Percentiles rank a stretch among this genome's conserved stretches.
phyloP scores from a whole-genome alignment of 2,797 vertebrate species.

The Bradypodion pumilum region DNA sequence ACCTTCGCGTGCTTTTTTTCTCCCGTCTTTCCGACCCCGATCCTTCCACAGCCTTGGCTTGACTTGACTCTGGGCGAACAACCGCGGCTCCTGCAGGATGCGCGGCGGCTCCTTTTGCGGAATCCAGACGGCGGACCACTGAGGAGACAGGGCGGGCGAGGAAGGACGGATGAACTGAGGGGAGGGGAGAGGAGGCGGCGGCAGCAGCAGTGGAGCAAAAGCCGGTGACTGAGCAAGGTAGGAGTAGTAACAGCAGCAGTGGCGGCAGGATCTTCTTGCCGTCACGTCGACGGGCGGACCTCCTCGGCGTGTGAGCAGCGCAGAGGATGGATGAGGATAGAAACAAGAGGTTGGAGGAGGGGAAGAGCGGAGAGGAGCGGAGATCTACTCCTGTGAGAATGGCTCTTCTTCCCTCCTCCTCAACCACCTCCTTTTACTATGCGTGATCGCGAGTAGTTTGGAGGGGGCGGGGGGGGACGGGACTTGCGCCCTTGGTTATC shows the following conservation, averaged over 20 bases:
- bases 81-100: constrained; percentile 54
- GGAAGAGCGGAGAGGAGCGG: neutral
- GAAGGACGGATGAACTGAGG: constrained; percentile 64
- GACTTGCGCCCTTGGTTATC: no score
- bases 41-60: constrained; percentile 1
- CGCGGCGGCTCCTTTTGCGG: constrained; percentile 47
- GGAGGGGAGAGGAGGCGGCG: constrained; percentile 18
- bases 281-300: neutral
- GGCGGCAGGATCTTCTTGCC: neutral
- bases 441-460: neutral
- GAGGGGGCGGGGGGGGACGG: no score
- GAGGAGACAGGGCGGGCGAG: constrained; percentile 30
- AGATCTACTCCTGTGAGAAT: neutral
- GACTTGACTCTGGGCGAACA: constrained; percentile 38
- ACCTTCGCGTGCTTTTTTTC: constrained; percentile 4
- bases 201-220: neutral
- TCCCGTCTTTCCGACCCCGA: constrained; percentile 23
- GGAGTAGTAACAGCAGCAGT: neutral
- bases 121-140: constrained; percentile 59
- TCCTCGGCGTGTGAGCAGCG: neutral
- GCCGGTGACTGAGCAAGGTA: neutral
- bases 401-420: neutral
- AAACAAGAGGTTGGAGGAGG: neutral
- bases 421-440: neutral
- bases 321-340: neutral